Evolutionary conservation across 64 coral and sea anemone species (phyloP).

Genomic region (Cladopsammia gracilis): DNA sequence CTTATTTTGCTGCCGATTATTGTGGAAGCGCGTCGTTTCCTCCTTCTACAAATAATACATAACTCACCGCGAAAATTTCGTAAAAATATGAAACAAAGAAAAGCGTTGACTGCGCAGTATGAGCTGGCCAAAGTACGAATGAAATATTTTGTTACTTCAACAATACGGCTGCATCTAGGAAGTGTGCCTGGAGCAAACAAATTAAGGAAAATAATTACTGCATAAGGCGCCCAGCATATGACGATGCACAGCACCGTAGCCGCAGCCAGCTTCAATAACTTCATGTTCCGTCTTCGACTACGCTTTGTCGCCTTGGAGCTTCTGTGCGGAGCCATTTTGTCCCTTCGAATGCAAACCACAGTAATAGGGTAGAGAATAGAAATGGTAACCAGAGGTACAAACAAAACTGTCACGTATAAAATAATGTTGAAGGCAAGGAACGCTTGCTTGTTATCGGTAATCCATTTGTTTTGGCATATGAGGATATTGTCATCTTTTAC

Average conservation of each 20-base stretch:
- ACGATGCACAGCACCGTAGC: neutral
- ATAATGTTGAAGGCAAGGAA: neutral
- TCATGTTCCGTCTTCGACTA: neutral
- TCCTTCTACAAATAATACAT: neutral
- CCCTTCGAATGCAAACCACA: neutral
- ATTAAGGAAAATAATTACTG: neutral
- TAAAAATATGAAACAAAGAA: neutral
- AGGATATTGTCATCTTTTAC: neutral
- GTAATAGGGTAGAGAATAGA: slow-evolving; percentile 6
- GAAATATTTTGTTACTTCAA: neutral
- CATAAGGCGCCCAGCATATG: slow-evolving; percentile 27
- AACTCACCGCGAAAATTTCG: neutral
- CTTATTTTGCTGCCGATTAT: no score
- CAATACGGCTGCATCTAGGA: neutral
- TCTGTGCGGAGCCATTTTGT: slow-evolving; percentile 24
- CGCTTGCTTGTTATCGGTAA: neutral
- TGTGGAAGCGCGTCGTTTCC: no score
- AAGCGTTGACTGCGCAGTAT: neutral
- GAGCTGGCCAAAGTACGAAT: neutral
- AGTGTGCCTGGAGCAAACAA: neutral
- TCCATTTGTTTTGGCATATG: slow-evolving; percentile 9
- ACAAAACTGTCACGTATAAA: neutral
- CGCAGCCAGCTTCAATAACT: slow-evolving; percentile 27
- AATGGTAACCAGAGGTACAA: slow-evolving; percentile 16
- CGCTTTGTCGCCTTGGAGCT: slow-evolving; percentile 6